These are phyloP conservation scores for Burhinus bistriatus DNA, from an alignment of 2,113 vertebrate genomes.

Conservation along the genomic window DNA sequence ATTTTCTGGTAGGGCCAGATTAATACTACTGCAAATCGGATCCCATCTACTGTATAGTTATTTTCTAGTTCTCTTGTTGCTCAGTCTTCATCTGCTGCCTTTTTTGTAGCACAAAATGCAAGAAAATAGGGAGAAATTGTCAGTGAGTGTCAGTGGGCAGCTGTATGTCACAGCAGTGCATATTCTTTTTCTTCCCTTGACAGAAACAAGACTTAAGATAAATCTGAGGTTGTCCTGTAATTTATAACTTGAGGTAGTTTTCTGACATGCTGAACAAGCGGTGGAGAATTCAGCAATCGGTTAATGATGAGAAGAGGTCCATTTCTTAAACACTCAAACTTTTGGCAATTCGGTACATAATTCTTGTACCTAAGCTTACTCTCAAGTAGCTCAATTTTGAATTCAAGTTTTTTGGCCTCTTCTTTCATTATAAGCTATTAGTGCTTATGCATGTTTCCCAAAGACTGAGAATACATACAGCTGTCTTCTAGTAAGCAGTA, in stretches of 20 bases:
- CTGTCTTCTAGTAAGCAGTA: neutral
- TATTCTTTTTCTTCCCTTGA: neutral
- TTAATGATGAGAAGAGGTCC: neutral
- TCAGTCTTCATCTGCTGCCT: neutral
- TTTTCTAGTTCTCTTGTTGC: neutral
- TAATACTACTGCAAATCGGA: neutral
- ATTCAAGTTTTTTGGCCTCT: neutral
- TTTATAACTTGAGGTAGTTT: neutral
- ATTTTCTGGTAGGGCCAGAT: neutral
- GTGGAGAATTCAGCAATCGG: neutral
- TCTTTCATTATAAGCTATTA: neutral
- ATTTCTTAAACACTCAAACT: neutral
- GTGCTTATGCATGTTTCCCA: neutral
- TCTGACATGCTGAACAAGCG: neutral
- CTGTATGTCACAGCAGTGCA: neutral
- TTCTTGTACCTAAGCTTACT: neutral
- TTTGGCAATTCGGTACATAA: neutral
- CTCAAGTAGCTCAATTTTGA: neutral
- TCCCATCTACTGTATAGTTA: neutral
- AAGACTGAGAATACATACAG: accelerated
- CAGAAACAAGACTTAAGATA: neutral
- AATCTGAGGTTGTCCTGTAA: neutral
- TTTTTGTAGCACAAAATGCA: neutral
- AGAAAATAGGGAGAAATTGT: neutral
- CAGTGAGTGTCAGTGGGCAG: neutral